Base-by-base conservation (phyloP, 2,888 invertebrate species). In the Epinotia bilunana region DNA sequence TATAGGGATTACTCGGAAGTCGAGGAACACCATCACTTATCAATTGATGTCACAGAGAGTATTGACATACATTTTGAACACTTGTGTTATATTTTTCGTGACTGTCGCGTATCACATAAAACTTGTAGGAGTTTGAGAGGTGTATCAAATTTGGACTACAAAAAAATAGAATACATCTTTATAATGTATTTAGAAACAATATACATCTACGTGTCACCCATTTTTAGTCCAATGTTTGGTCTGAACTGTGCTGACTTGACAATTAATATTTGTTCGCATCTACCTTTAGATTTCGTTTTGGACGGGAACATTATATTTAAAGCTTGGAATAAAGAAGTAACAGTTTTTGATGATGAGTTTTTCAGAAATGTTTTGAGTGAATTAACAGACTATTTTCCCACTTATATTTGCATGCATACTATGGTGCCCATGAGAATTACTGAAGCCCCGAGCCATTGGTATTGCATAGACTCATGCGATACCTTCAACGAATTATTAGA, bases 261-360 rank as follows among this genome's bases (percentile, higher is more conserved):
- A 62, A 77, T 87, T 1, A 79, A 83, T 74, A 77, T 86, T 0
- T 77, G 76, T 57, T 65, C 77, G 13, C 72, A 49, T 49, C 76
- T 87, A 23, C 86, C 87, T 3, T 64, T 77, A 43, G 81, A 82
- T 67, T 85, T 87, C 23, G 82, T 83, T 80, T 61, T 87, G 7
- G 83, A 85, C 63, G 84, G 87, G 0, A 86, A 87, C 70, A 85
- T 87, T 7, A 74, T 87, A 28, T 87, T 87, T 70, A 85, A 82
- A 76, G 86, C 87, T 61, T 87, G 87, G 87, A 83, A 83, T 63
- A 87, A 83, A 67, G 53, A 72, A 0, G 79, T 76, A 3, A 85
- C 80, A 2, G 76, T n/a, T 2, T 87, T 87, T 69, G 78, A 87
- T 60, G 81, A 81, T 3, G 18, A 53, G 0, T 87, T 87, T 73